Base-by-base conservation (phyloP, 2,797 vertebrate species). In the Crax fasciolata region DNA sequence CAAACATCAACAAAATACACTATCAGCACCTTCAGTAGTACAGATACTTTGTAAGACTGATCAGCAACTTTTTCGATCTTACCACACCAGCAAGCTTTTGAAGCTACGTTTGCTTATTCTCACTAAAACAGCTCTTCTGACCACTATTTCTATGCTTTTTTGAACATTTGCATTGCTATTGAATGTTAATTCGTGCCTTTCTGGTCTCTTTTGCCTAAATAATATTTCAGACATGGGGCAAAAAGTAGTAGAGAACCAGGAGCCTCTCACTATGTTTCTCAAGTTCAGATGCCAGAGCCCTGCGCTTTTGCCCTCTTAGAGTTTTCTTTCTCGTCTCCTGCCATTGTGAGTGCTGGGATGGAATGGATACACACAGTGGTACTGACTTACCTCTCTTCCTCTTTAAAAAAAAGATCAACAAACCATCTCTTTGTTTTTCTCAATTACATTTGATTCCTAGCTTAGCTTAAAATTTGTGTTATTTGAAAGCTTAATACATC, bases 391-490 rank as follows among this genome's bases (percentile, higher is more conserved):
- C 5, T 1, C 20, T 4, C 5, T 2, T 9, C 4, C 4, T 9
- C 2, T 2, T 0, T 4, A 35, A 35, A 35, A 35, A 35, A 35
- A 35, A 35, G 35, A 35, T 35, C 35, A 35, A 35, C 35, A 35
- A 35, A 35, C 35, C 35, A 68, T 23, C 9, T 58, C 38, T 71
- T 28, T 13, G 43, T 59, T 57, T 87, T 75, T 61, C 57, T 78
- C 52, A 59, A 52, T 82, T 74, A 73, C 0, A 1, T 48, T 61
- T 84, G 4, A 66, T 73, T 76, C 79, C 32, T 79, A 11, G 7
- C 55, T 87, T 80, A 71, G 6, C 12, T 89, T 89, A 74, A 74
- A 88, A 19, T 9, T 84, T 80, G 81, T 84, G 2, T n/a, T 43
- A 62, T 30, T 52, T 79, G 80, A 88, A 87, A 74, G 19, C 38